Evolutionary conservation across 2,888 invertebrate species (phyloP).

Genomic region (Andricus curvator): DNA sequence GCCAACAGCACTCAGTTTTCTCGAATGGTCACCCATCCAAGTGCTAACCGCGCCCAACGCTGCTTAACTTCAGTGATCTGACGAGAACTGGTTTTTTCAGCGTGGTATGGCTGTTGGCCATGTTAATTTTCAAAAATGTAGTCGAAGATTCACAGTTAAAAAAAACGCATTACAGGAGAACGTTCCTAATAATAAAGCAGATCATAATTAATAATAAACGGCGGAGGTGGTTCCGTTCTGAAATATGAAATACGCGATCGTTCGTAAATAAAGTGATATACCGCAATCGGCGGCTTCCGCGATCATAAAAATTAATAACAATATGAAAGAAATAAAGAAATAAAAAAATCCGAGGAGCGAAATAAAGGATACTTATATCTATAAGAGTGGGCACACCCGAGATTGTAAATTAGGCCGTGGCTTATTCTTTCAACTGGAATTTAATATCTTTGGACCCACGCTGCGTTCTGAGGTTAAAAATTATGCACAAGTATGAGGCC

Average conservation of each 20-base stretch:
- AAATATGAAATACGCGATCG: slow-evolving; percentile 22
- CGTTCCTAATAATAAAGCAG: neutral
- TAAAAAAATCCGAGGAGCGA: slow-evolving; percentile 39
- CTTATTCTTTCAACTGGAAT: slow-evolving; percentile 73
- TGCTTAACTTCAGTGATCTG: too few species aligned
- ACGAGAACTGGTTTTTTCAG: too few species aligned
- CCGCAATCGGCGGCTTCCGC: slow-evolving; percentile 28
- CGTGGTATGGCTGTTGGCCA: too few species aligned
- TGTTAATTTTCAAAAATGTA: too few species aligned
- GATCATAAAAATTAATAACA: slow-evolving; percentile 47
- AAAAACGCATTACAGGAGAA: neutral
- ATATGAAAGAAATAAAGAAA: slow-evolving; percentile 39
- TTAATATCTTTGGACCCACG: slow-evolving; percentile 74
- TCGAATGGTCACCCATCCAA: too few species aligned
- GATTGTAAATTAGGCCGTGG: slow-evolving; percentile 74
- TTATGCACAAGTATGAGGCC: slow-evolving; percentile 65
- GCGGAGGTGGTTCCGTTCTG: slow-evolving; percentile 20
- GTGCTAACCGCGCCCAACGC: too few species aligned
- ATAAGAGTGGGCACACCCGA: slow-evolving; percentile 61
- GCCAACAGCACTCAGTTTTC: too few species aligned
- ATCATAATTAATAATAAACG: slow-evolving; percentile 25
- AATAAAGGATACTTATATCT: slow-evolving; percentile 53
- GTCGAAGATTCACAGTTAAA: too few species aligned
- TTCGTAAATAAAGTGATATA: slow-evolving; percentile 31
- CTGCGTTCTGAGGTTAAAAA: slow-evolving; percentile 71